phyloP scores from a whole-genome alignment of 1,140 invertebrate species.

The Agrypnia vestita region DNA sequence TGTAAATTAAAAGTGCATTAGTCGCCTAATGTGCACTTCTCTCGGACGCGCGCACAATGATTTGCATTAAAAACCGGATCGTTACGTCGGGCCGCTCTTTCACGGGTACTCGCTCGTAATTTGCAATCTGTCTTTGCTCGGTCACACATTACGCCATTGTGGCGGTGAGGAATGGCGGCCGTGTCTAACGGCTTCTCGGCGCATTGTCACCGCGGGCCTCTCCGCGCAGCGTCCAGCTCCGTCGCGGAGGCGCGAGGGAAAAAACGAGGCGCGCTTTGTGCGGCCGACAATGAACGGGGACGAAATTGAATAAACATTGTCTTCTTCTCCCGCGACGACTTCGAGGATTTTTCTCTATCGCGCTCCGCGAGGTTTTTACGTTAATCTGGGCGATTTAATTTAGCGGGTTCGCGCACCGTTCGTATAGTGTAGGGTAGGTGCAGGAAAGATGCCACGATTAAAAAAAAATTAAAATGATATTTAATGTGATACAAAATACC shows the following conservation, averaged over 20 bases:
- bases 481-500: too few species aligned
- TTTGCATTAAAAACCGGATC: conserved; percentile 58
- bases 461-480: too few species aligned
- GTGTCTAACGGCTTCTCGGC: conserved; percentile 34
- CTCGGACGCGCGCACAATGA: conserved; percentile 40
- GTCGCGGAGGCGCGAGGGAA: conserved; percentile 27
- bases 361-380: too few species aligned
- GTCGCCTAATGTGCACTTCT: conserved; percentile 57
- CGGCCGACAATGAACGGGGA: conserved; percentile 13
- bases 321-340: conserved; percentile 7
- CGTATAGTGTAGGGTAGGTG: too few species aligned
- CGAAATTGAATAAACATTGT: conserved; percentile 39
- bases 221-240: conserved; percentile 22
- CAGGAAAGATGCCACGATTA: too few species aligned
- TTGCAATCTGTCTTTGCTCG: conserved; percentile 60
- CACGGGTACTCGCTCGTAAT: conserved; percentile 56
- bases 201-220: conserved; percentile 23
- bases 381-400: neutral
- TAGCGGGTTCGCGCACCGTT: neutral
- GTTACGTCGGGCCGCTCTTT: conserved; percentile 54
- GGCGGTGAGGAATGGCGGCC: conserved; percentile 52
- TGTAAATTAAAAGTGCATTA: conserved; percentile 60
- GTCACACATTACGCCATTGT: conserved; percentile 61
- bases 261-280: conserved; percentile 40
- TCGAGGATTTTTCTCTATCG: conserved; percentile 26